phyloP scores from a whole-genome alignment of 2,888 invertebrate species.

The Drepanosiphum platanoidis region DNA sequence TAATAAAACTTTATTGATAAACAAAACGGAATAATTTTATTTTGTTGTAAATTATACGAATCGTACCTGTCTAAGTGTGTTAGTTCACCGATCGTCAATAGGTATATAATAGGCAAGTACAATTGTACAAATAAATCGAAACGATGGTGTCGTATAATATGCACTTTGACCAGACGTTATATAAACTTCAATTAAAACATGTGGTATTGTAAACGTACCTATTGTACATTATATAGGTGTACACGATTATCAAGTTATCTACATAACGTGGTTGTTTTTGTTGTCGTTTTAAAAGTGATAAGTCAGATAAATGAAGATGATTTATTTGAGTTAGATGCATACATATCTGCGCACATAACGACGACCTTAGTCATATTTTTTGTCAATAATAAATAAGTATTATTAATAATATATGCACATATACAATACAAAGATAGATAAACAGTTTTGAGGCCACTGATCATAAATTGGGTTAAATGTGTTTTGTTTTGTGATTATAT shows the following conservation, averaged over 20 bases:
- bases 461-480: constrained; percentile 7
- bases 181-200: not conserved
- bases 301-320: not conserved
- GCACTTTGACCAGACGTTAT: constrained; percentile 10
- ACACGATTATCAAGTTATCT: not conserved
- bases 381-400: too few relatives aligned
- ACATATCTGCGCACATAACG: not conserved
- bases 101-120: not conserved
- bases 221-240: not conserved
- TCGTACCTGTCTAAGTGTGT: not conserved
- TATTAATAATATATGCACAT: not conserved
- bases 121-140: not conserved
- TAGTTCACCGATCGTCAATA: not conserved
- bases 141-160: not conserved
- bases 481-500: not conserved
- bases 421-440: too few relatives aligned
- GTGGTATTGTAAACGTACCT: not conserved
- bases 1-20: not conserved
- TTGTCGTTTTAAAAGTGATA: not conserved
- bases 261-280: constrained; percentile 4
- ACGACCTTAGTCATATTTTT: constrained; percentile 27
- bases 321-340: not conserved
- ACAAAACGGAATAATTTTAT: not conserved
- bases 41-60: not conserved
- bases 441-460: not conserved